Evolutionary conservation across 2,113 vertebrate genomes (phyloP).

Genomic region (Prunella himalayana): DNA sequence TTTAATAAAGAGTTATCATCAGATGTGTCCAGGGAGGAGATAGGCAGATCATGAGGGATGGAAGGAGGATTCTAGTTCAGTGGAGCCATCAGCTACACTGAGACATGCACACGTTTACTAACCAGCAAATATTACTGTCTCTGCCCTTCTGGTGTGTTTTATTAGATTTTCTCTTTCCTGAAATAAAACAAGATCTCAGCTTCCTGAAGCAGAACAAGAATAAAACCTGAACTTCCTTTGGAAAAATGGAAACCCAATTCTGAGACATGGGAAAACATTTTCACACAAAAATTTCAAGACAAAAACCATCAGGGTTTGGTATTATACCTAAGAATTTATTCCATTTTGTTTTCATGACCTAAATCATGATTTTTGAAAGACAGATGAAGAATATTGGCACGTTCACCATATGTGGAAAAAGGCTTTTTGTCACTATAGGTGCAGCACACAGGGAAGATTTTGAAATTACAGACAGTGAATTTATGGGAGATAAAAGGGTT

Average conservation of each 20-base stretch:
- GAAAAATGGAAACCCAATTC: background rate
- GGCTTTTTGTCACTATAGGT: too few relatives aligned
- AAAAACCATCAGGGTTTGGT: background rate
- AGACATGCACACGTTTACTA: background rate
- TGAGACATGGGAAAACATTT: accelerated
- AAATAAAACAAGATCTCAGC: background rate
- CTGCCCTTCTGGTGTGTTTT: background rate
- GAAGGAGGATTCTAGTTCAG: background rate
- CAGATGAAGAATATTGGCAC: background rate
- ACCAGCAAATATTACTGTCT: background rate
- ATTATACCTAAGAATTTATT: background rate
- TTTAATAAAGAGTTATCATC: background rate
- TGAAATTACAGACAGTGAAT: background rate
- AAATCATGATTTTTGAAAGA: background rate
- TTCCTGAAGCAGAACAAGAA: background rate
- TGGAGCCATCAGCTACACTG: background rate
- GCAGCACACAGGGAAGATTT: background rate
- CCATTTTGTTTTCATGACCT: background rate
- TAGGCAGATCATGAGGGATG: background rate
- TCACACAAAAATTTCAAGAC: background rate
- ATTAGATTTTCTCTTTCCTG: background rate
- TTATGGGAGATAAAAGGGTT: background rate
- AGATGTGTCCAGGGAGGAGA: background rate
- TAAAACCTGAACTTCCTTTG: background rate
- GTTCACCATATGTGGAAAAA: background rate